Conservation (phyloP, 1,140 invertebrate species). For the Acyrthosiphon pisum region DNA sequence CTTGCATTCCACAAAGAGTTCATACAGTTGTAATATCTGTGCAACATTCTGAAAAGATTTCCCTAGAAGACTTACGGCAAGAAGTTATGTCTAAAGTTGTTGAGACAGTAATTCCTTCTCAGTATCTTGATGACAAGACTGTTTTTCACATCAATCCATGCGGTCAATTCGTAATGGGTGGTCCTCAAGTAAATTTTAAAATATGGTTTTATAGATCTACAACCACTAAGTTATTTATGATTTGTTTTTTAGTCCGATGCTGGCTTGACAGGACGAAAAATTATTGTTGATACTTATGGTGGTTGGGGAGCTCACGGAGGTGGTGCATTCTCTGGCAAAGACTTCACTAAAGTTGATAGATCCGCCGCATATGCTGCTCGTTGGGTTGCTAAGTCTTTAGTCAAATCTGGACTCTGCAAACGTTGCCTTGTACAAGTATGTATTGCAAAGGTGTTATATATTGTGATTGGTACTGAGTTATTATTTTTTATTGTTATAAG, state of each 20-base stretch:
- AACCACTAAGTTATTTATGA: background rate
- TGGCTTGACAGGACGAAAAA: constrained; percentile 76
- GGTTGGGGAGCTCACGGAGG: constrained; percentile 77
- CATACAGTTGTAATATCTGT: constrained; percentile 97
- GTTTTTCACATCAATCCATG: constrained; percentile 97
- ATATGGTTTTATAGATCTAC: no score
- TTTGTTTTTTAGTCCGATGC: constrained; percentile 68
- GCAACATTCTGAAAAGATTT: constrained; percentile 94
- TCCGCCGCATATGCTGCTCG: constrained; percentile 75
- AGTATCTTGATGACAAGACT: constrained; percentile 90
- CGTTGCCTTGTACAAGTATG: constrained; percentile 69
- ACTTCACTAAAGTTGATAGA: constrained; percentile 70
- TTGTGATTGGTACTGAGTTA: background rate
- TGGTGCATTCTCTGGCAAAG: constrained; percentile 77
- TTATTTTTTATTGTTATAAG: constrained; percentile 63
- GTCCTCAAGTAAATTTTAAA: constrained; percentile 78
- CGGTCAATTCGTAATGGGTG: constrained; percentile 93
- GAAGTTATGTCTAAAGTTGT: constrained; percentile 93
- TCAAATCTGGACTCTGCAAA: constrained; percentile 72
- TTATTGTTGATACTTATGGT: constrained; percentile 79
- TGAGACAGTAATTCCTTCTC: constrained; percentile 87
- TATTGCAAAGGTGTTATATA: background rate
- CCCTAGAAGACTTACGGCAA: constrained; percentile 81
- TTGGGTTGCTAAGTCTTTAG: constrained; percentile 76
- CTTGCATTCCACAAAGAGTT: constrained; percentile 89